Percentiles rank a stretch among this genome's conserved stretches.
These are phyloP conservation scores for Eupeodes luniger DNA, from an alignment of 2,888 invertebrate genomes.

Conservation along the genomic window DNA sequence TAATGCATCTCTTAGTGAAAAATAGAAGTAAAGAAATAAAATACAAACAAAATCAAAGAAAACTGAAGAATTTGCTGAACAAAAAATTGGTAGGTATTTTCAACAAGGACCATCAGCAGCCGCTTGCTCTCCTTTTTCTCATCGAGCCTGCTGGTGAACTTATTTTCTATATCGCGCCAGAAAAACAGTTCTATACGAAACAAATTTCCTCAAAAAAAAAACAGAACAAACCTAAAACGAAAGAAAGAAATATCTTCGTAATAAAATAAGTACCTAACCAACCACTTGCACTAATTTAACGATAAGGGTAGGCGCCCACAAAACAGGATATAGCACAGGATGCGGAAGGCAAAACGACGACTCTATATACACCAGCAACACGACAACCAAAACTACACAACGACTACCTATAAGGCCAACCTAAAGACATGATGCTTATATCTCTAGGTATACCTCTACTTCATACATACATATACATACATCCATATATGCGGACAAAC, in stretches of 20 bases:
- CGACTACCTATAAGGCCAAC: conserved; percentile 13
- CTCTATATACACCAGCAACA: conserved; percentile 19
- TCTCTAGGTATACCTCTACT: neutral
- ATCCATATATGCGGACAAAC: conserved; percentile 35
- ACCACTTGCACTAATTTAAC: conserved; percentile 77
- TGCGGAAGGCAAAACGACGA: conserved; percentile 67
- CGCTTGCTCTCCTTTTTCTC: neutral
- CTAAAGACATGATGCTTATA: conserved; percentile 28
- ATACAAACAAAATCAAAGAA: conserved; percentile 3
- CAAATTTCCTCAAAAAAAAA: conserved; percentile 15
- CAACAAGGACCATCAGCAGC: conserved; percentile 7
- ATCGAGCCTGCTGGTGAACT: conserved; percentile 41
- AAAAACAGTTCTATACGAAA: conserved; percentile 34
- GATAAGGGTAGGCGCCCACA: conserved; percentile 76
- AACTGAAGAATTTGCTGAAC: conserved; percentile 23
- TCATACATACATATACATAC: neutral
- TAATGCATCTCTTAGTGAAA: conserved; percentile 24
- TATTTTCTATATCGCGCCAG: conserved; percentile 34
- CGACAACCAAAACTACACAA: conserved; percentile 50
- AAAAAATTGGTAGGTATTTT: neutral
- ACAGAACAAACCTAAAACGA: conserved; percentile 15
- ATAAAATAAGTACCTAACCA: conserved; percentile 77
- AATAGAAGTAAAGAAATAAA: neutral
- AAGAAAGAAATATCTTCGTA: conserved; percentile 55
- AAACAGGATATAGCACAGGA: conserved; percentile 73